phyloP scores from a whole-genome alignment of 2,888 invertebrate species.

The Drosophila kokeensis region DNA sequence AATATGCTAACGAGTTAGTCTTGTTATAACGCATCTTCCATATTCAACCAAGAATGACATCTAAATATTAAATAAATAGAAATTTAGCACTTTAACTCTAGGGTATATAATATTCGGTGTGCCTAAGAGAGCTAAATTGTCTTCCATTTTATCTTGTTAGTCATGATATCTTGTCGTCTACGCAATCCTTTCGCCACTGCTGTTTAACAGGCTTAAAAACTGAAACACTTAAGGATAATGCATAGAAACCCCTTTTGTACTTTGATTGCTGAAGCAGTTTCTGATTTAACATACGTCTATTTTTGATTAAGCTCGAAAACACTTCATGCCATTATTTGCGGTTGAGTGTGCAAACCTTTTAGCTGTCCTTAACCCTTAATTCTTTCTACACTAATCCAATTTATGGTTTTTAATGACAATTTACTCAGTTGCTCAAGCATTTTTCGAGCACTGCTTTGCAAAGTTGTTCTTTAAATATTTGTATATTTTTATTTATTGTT shows the following conservation, averaged over 20 bases:
- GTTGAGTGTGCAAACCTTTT: constrained; percentile 14
- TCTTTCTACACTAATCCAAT: constrained; percentile 32
- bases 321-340: constrained; percentile 2
- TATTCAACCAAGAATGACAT: not conserved
- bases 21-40: not conserved
- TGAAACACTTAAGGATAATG: constrained; percentile 56
- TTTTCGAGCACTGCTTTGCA: not conserved
- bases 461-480: not conserved
- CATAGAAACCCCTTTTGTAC: constrained; percentile 18
- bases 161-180: constrained; percentile 5
- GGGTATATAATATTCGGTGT: not conserved
- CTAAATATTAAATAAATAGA: not conserved
- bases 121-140: not conserved
- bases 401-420: constrained; percentile 11
- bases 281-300: constrained; percentile 16
- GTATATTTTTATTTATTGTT: not conserved
- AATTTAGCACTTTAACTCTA: not conserved
- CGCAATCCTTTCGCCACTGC: constrained; percentile 15
- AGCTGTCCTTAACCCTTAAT: constrained; percentile 13
- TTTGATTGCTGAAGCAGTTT: constrained; percentile 49
- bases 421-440: not conserved
- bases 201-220: constrained; percentile 70
- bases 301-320: not conserved
- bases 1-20: not conserved
- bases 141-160: not conserved